phyloP scores from a whole-genome alignment of 2,888 invertebrate genomes.

The Pheosia gnoma region DNA sequence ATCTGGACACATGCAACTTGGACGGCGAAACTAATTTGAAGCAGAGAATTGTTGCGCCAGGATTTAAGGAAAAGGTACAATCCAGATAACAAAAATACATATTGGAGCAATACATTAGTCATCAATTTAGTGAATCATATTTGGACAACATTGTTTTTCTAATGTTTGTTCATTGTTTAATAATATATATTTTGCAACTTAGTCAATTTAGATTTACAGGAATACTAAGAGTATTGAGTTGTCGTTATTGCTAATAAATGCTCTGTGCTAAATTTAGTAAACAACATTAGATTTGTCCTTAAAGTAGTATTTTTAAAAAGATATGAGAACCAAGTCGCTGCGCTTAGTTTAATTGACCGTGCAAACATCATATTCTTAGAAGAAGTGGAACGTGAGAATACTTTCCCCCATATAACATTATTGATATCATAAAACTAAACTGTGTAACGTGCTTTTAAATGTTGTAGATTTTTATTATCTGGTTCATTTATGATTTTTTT shows the following conservation, averaged over 20 bases:
- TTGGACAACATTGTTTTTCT: neutral
- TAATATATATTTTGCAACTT: neutral
- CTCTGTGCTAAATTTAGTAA: no score
- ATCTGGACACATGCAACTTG: constrained; percentile 97
- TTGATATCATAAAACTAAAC: constrained; percentile 1
- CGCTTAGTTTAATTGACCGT: constrained; percentile 22
- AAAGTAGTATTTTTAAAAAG: constrained; percentile 75
- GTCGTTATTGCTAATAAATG: no score
- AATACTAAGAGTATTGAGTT: no score
- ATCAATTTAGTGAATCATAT: neutral
- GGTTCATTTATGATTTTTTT: neutral
- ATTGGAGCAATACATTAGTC: neutral
- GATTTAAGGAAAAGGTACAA: constrained; percentile 88
- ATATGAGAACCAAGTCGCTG: constrained; percentile 56
- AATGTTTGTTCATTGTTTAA: no score
- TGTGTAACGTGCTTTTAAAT: neutral
- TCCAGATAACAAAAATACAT: no score
- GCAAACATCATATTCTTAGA: constrained; percentile 32
- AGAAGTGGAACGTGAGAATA: constrained; percentile 58
- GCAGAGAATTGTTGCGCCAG: constrained; percentile 93
- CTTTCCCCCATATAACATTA: constrained; percentile 34
- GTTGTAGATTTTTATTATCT: neutral
- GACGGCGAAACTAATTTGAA: constrained; percentile 99
- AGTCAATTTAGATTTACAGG: no score
- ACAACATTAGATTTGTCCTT: neutral